phyloP scores from a whole-genome alignment of 2,888 invertebrate genomes.

The Coleophora deauratella region DNA sequence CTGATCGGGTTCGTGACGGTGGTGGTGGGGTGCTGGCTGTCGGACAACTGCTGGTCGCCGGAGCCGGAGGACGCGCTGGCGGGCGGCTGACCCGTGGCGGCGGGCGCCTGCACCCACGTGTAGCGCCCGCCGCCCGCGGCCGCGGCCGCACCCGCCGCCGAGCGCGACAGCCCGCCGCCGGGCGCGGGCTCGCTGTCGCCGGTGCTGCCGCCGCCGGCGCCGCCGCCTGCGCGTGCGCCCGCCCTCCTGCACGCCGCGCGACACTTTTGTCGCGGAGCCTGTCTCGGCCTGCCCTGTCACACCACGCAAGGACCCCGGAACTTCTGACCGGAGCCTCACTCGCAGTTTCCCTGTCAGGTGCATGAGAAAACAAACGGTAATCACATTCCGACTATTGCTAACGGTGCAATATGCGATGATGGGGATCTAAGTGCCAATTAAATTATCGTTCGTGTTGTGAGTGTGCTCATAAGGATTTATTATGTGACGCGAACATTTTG shows the following conservation, averaged over 20 bases:
- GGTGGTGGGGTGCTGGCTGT: conserved; percentile 84
- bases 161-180: conserved; percentile 42
- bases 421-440: conserved; percentile 8
- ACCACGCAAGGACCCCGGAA: conserved; percentile 29
- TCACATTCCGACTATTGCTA: conserved; percentile 47
- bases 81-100: conserved; percentile 80
- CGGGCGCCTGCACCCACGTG: conserved; percentile 75
- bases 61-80: conserved; percentile 79
- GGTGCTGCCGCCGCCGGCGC: conserved; percentile 49
- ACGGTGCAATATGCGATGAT: conserved; percentile 50
- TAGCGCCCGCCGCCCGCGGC: conserved; percentile 68
- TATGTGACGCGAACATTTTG: neutral
- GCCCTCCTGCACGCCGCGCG: conserved; percentile 50
- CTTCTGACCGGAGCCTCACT: conserved; percentile 47
- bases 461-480: neutral
- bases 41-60: conserved; percentile 86
- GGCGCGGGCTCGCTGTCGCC: conserved; percentile 52
- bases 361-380: conserved; percentile 62
- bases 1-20: conserved; percentile 82
- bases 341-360: conserved; percentile 45
- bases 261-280: conserved; percentile 52
- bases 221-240: conserved; percentile 38
- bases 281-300: conserved; percentile 49
- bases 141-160: conserved; percentile 23
- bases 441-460: neutral